Evolutionary conservation across 2,797 vertebrate genomes (phyloP), one percentile per base, ranked within the genome.

Genomic region (Odontamblyopus rebecca): DNA sequence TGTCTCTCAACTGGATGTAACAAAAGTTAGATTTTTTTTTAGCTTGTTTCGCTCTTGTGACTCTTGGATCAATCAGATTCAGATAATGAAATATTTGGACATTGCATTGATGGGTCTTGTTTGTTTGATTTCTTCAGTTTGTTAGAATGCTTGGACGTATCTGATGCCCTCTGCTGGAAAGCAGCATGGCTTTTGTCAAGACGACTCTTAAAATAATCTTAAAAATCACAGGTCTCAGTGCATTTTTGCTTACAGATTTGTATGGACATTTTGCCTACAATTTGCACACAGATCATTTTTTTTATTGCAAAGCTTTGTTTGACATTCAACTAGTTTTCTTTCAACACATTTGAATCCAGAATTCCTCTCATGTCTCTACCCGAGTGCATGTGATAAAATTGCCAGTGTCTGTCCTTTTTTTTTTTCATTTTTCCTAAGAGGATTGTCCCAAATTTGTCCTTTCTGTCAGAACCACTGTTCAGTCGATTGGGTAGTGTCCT

Each of bases 401-500:
- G 18, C 18, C 30, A 62, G 60, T 18, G 27, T 30, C 18, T 30
- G 57, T 60, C 29, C 57, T 35, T 41, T 41, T 26, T 26, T 26
- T n/a, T 15, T 4, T 23, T 23, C 23, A 23, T 23, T 64, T 64
- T 48, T 27, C 32, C 15, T 51, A 16, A 50, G 69, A 75, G 68
- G 69, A 71, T 73, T 80, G 72, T 70, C 71, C 57, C 56, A 53
- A 61, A 77, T 53, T 74, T 51, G 61, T 53, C 60, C 65, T 8
- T 1, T 72, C 56, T 2, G 27, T 79, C 32, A 51, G 61, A 75
- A 71, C 77, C 53, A 15, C 56, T 62, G 57, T 29, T 29, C 51
- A 67, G 35, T 60, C 73, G 54, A 79, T 71, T 76, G 78, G 59
- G 26, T 51, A 27, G n/a, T 56, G 69, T 79, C 62, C 75, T 77